These are phyloP conservation scores for Ricordea florida DNA, from an alignment of 92 coral and sea anemone species.

Conservation along the genomic window DNA sequence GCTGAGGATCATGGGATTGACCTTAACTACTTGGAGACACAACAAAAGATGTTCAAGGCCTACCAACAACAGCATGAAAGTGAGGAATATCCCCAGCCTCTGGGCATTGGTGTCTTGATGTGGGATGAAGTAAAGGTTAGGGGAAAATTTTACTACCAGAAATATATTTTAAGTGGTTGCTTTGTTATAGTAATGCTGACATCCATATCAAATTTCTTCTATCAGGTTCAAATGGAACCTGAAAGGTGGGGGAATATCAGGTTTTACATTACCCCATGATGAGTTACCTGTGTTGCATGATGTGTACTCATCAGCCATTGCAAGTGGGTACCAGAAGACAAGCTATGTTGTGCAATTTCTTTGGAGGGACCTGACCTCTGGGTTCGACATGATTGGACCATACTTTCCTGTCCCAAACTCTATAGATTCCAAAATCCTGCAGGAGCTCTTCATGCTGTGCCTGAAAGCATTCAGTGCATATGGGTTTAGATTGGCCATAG, in stretches of 20 bases:
- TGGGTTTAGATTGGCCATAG: conserved; percentile 2
- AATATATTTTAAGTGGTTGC: not conserved
- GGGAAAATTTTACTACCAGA: not conserved
- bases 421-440: conserved; percentile 7
- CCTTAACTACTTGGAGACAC: not conserved
- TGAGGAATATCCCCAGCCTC: not conserved
- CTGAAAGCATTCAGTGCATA: not conserved
- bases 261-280: not conserved
- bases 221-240: conserved; percentile 23
- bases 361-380: conserved; percentile 27
- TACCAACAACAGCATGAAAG: not conserved
- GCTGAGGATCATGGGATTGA: not conserved
- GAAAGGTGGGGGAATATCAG: not conserved
- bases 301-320: not conserved
- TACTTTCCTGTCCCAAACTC: conserved; percentile 19
- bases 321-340: conserved; percentile 13
- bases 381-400: conserved; percentile 15
- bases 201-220: not conserved
- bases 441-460: conserved; percentile 18
- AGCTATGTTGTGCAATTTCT: conserved; percentile 24
- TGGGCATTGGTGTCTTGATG: not conserved
- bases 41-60: not conserved
- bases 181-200: not conserved
- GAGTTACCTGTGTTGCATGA: conserved; percentile 5
- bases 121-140: not conserved